Percentiles rank a stretch among this genome's conserved stretches.
Evolutionary conservation across 2,113 vertebrate species (phyloP).

Genomic region (Aix galericulata): DNA sequence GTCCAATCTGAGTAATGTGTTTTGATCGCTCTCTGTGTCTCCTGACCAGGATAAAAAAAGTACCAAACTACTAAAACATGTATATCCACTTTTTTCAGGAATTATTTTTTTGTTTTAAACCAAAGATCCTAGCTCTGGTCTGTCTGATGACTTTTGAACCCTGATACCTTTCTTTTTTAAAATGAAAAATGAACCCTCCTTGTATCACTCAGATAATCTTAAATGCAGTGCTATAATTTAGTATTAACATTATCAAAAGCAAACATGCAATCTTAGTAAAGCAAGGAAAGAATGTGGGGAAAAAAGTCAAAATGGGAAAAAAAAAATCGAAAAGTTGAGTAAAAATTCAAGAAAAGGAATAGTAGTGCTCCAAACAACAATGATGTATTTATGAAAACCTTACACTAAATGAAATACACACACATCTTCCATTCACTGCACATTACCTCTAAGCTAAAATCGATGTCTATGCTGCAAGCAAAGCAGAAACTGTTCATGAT

Average conservation of each 20-base stretch:
- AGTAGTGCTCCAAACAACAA: background rate
- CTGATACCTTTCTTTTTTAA: no score
- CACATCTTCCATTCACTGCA: background rate
- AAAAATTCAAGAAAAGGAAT: background rate
- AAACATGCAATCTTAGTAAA: background rate
- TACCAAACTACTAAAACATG: background rate
- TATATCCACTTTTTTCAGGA: background rate
- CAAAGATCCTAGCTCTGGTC: background rate
- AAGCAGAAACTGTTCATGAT: rapidly evolving
- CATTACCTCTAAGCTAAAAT: background rate
- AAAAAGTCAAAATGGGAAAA: background rate
- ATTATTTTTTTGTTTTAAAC: background rate
- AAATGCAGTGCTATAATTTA: background rate
- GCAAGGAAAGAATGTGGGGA: background rate
- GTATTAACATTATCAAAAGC: background rate
- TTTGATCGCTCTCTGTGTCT: background rate
- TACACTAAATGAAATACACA: background rate
- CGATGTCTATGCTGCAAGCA: background rate
- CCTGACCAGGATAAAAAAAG: background rate
- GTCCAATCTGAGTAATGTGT: background rate
- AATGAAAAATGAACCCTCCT: background rate
- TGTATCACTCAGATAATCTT: background rate
- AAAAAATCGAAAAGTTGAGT: background rate
- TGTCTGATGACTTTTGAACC: background rate
- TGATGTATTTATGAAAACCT: background rate